Conservation (phyloP, 2,113 vertebrate genomes). For the Xiphophorus maculatus region DNA sequence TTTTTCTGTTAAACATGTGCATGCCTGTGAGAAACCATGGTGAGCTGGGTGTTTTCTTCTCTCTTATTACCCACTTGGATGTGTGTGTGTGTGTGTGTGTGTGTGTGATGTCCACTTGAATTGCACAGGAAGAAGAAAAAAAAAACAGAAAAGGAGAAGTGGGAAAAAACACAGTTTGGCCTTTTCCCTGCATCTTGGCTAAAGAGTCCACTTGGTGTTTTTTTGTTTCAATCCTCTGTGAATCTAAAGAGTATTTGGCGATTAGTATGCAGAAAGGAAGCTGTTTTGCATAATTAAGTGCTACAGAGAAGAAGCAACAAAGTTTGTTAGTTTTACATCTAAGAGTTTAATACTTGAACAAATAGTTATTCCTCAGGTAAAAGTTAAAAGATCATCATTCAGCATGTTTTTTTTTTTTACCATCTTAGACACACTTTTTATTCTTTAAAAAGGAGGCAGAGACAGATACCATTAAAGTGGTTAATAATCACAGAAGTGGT, state of each 20-base stretch:
- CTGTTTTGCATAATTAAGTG: conserved; percentile 84
- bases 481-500: conserved; percentile 95
- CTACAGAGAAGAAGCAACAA: conserved; percentile 82
- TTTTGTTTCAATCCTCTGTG: conserved; percentile 4
- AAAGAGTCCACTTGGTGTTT: conserved; percentile 20
- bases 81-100: conserved; percentile 48
- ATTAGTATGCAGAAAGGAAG: conserved; percentile 91
- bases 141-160: conserved; percentile 46
- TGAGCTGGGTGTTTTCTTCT: conserved; percentile 64
- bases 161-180: conserved; percentile 54
- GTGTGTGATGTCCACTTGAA: conserved; percentile 52
- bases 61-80: conserved; percentile 63
- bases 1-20: conserved; percentile 61
- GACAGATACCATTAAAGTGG: conserved; percentile 85
- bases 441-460: conserved; percentile 81
- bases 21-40: conserved; percentile 68
- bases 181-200: conserved; percentile 51
- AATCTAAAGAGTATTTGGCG: conserved; percentile 75
- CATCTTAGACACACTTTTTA: conserved; percentile 74
- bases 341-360: conserved; percentile 85
- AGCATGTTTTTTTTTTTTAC: conserved; percentile 66
- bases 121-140: conserved; percentile 26
- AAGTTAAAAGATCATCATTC: conserved; percentile 87
- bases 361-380: conserved; percentile 86
- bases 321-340: conserved; percentile 87